These are phyloP conservation scores for Sebastes cheni DNA, from an alignment of 2,797 vertebrate genomes.

Conservation along the genomic window DNA sequence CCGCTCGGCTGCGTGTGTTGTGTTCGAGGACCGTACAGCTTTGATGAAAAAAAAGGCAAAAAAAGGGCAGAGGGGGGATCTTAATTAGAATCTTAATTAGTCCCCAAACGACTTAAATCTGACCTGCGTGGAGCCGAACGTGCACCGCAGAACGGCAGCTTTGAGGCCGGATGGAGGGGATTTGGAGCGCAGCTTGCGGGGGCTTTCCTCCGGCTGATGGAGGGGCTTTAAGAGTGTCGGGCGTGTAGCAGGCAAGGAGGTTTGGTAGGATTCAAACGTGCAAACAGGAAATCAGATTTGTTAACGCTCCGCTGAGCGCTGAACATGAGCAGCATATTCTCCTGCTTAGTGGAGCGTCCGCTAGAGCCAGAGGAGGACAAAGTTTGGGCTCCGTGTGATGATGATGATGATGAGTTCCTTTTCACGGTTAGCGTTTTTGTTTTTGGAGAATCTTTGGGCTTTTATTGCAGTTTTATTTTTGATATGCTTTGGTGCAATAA, in stretches of 20 bases:
- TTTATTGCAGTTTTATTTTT: too few species aligned
- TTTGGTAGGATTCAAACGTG: neutral
- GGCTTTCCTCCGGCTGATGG: neutral
- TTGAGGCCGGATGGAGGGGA: neutral
- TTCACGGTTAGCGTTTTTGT: too few species aligned
- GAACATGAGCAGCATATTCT: neutral
- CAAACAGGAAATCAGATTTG: neutral
- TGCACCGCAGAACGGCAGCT: neutral
- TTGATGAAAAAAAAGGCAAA: neutral
- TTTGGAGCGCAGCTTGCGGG: neutral
- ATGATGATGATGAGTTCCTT: neutral
- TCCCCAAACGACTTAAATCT: neutral
- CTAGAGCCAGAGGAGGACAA: neutral
- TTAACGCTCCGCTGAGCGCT: neutral
- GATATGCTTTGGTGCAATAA: too few species aligned
- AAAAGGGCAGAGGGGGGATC: constrained; percentile 11
- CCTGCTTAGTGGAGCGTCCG: neutral
- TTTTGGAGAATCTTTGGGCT: neutral
- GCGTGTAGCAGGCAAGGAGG: neutral
- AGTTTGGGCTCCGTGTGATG: neutral
- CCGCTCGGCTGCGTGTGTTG: neutral
- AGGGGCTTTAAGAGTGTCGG: constrained; percentile 1
- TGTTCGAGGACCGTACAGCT: neutral
- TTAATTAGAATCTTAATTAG: constrained; percentile 49
- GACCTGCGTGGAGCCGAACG: neutral